A percentile compares a stretch with the other conserved stretches of the same genome.
phyloP scores from a whole-genome alignment of 2,113 vertebrate species.

The Larimichthys polyactis region DNA sequence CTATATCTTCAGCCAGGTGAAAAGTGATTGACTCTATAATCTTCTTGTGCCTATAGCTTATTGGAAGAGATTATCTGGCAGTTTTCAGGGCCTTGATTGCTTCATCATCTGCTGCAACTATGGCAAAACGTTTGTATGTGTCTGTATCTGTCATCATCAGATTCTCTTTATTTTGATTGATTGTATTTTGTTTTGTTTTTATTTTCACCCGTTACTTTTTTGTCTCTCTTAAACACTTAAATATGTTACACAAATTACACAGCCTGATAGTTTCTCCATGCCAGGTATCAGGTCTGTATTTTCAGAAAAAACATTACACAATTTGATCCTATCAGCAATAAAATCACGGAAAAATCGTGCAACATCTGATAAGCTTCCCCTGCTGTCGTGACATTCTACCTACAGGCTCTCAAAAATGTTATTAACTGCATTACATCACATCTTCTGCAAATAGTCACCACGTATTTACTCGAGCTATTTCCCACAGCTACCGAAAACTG shows the following conservation, averaged over 20 bases:
- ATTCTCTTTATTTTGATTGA: neutral
- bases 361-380: neutral
- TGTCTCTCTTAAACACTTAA: neutral
- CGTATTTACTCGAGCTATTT: neutral
- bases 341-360: neutral
- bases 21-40: constrained; percentile 8
- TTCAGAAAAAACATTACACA: neutral
- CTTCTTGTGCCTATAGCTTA: neutral
- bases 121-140: neutral
- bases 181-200: neutral
- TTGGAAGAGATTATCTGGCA: neutral
- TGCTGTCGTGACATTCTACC: neutral
- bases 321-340: neutral
- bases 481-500: neutral
- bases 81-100: neutral
- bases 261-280: neutral
- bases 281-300: neutral
- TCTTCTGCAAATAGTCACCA: neutral
- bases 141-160: neutral
- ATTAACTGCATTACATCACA: neutral
- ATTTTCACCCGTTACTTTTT: neutral
- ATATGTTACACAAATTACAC: neutral
- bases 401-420: neutral
- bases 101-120: constrained; percentile 12
- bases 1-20: neutral